These are phyloP conservation scores for Rhynchophorus ferrugineus DNA, from an alignment of 1,140 invertebrate genomes.

Conservation along the genomic window DNA sequence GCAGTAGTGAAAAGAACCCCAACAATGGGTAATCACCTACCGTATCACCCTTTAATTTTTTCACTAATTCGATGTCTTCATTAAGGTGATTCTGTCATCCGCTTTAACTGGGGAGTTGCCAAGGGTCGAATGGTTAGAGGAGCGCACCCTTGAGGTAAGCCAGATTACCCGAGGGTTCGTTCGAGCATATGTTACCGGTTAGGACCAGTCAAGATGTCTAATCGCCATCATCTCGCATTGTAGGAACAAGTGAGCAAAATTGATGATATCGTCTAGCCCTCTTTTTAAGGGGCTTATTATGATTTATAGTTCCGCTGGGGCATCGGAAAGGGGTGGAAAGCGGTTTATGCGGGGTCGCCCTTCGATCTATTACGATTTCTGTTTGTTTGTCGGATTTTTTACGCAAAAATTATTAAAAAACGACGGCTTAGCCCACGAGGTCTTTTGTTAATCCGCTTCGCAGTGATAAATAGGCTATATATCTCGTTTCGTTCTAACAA, in stretches of 20 bases:
- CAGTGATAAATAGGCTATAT: no score
- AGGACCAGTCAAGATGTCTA: slow-evolving; percentile 30
- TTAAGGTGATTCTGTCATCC: neutral
- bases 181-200: slow-evolving; percentile 29
- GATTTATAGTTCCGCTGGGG: no score
- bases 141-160: slow-evolving; percentile 25
- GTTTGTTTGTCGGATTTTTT: no score
- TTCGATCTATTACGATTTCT: no score
- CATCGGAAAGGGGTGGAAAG: neutral
- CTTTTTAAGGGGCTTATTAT: slow-evolving; percentile 4
- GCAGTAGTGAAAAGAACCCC: no score
- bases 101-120: slow-evolving; percentile 17
- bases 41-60: slow-evolving; percentile 21
- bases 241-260: slow-evolving; percentile 9
- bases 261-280: slow-evolving; percentile 12
- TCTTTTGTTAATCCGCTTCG: no score
- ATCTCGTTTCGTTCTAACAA: no score
- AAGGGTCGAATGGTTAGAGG: slow-evolving; percentile 15
- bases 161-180: slow-evolving; percentile 27
- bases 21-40: no score
- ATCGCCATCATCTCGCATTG: slow-evolving; percentile 13
- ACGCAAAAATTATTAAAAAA: no score
- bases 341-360: neutral
- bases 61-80: no score
- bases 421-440: no score